Conservation (phyloP, 2,797 vertebrate species). For the Scleropages formosus region DNA sequence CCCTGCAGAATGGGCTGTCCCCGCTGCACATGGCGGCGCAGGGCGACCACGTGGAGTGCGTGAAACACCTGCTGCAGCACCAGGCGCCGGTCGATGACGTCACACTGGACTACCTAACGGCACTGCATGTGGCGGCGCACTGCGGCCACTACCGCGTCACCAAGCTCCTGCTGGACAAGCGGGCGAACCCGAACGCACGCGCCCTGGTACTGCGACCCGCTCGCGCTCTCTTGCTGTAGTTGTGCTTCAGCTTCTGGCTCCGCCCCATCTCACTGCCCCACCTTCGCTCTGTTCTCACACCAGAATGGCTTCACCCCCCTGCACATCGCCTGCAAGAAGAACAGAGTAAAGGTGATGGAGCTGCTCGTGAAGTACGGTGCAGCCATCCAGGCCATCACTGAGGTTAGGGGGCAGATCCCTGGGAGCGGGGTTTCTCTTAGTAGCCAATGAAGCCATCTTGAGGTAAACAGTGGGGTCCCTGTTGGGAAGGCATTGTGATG, state of each 20-base stretch:
- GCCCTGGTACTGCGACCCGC: slow-evolving; percentile 73
- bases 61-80: slow-evolving; percentile 89
- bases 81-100: slow-evolving; percentile 92
- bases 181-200: slow-evolving; percentile 90
- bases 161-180: slow-evolving; percentile 93
- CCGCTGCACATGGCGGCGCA: slow-evolving; percentile 96
- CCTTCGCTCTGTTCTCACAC: neutral
- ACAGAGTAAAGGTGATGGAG: slow-evolving; percentile 98
- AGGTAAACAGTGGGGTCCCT: neutral
- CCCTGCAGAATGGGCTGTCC: slow-evolving; percentile 86
- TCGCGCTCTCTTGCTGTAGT: neutral
- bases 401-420: slow-evolving; percentile 70
- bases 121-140: slow-evolving; percentile 92
- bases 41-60: slow-evolving; percentile 94
- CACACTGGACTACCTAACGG: slow-evolving; percentile 91
- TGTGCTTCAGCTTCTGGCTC: neutral
- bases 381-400: slow-evolving; percentile 95
- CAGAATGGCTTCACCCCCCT: slow-evolving; percentile 99
- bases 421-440: no score
- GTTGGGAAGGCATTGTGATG: neutral
- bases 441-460: no score
- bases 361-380: slow-evolving; percentile 96
- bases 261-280: neutral
- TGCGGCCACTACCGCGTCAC: slow-evolving; percentile 96
- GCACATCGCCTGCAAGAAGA: slow-evolving; percentile 99